Evolutionary conservation across 2,888 invertebrate genomes (phyloP).

Genomic region (Phyllotreta striolata): DNA sequence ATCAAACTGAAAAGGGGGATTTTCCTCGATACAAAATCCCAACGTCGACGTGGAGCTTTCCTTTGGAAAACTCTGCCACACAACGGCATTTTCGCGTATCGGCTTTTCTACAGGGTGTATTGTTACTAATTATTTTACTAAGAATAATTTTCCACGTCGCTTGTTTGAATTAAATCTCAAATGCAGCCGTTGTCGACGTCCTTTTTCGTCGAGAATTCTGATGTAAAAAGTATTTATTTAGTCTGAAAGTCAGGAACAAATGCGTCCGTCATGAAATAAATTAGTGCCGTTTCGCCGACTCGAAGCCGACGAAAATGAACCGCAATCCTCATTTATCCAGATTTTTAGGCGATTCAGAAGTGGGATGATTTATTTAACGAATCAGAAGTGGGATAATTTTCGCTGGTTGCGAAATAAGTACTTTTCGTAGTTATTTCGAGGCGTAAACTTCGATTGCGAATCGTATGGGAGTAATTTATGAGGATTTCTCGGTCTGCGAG

Average conservation of each 20-base stretch:
- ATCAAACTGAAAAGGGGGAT: conserved; percentile 20
- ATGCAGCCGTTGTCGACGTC: no score
- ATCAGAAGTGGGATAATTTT: no score
- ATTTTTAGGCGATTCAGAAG: no score
- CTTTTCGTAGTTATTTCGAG: no score
- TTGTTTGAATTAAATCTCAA: conserved; percentile 10
- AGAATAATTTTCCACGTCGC: background rate
- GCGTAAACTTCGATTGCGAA: no score
- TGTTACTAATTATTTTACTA: no score
- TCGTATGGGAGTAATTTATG: no score
- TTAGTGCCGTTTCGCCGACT: conserved; percentile 14
- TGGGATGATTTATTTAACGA: no score
- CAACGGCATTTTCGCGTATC: background rate
- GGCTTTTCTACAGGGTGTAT: no score
- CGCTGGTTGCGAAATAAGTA: no score
- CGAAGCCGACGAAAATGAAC: background rate
- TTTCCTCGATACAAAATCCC: conserved; percentile 23
- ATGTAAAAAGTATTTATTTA: conserved; percentile 16
- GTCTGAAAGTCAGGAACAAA: conserved; percentile 15
- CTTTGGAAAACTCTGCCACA: conserved; percentile 10
- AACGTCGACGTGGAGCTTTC: conserved; percentile 19
- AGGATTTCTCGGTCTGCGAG: background rate
- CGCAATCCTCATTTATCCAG: background rate
- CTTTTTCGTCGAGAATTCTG: no score
- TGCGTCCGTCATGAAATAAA: conserved; percentile 14